Evolutionary conservation across 2,888 invertebrate species (phyloP).

Genomic region (Matsumyia berberina): DNA sequence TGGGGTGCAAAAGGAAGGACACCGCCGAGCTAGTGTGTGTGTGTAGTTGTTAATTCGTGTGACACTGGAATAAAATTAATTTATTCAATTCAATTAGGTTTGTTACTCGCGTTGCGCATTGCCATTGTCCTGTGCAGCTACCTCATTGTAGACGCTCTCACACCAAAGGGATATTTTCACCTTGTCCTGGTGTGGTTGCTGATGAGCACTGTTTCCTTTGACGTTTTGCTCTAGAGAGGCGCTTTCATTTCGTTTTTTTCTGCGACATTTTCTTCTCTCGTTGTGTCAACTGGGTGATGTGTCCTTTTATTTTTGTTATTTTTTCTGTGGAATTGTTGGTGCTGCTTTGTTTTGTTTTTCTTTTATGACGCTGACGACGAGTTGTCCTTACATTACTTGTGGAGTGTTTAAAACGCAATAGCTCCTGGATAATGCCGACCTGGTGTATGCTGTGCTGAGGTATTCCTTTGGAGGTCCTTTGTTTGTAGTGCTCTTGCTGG

Average conservation of each 20-base stretch:
- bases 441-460: constrained; percentile 2
- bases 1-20: constrained; percentile 9
- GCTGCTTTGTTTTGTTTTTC: constrained; percentile 7
- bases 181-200: background rate
- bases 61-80: constrained; percentile 36
- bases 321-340: constrained; percentile 6
- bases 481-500: constrained; percentile 5
- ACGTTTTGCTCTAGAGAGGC: background rate
- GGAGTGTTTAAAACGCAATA: constrained; percentile 40
- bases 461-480: constrained; percentile 49
- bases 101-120: constrained; percentile 40
- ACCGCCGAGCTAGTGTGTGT: background rate
- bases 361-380: constrained; percentile 29
- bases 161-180: constrained; percentile 29
- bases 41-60: constrained; percentile 41
- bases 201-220: constrained; percentile 11
- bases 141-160: constrained; percentile 7
- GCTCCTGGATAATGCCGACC: constrained; percentile 22
- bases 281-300: constrained; percentile 1
- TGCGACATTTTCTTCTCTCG: background rate
- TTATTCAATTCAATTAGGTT: constrained; percentile 59
- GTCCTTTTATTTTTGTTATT: background rate
- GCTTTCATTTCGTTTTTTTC: constrained; percentile 1
- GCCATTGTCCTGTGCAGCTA: constrained; percentile 47
- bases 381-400: constrained; percentile 36